Conservation (phyloP, 2,797 vertebrate genomes). For the Gymnopithys bicolor region DNA sequence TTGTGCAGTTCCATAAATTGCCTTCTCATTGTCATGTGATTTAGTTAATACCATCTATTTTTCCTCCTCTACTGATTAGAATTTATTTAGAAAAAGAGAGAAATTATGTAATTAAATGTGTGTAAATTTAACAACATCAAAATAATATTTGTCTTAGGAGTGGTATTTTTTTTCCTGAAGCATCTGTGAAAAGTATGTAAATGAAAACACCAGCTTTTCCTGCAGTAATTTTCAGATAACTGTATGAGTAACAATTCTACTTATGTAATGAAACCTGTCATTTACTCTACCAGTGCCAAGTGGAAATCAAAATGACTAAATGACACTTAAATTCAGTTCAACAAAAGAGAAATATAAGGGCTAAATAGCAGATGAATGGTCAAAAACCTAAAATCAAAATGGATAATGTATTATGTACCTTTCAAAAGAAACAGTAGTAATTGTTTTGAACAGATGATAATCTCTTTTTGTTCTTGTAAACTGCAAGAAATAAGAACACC, state of each 20-base stretch:
- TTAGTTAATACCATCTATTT: background rate
- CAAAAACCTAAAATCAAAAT: conserved; percentile 2
- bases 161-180: background rate
- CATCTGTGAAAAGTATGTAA: background rate
- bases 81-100: conserved; percentile 7
- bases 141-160: background rate
- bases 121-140: background rate
- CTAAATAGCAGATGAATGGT: background rate
- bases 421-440: background rate
- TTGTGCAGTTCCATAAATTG: background rate
- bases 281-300: conserved; percentile 25
- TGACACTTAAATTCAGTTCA: background rate
- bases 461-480: background rate
- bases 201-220: background rate
- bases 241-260: background rate
- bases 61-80: background rate
- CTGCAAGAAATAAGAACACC: background rate
- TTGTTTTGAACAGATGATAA: background rate
- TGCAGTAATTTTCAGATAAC: background rate
- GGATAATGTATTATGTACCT: background rate
- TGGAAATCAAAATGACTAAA: conserved; percentile 34
- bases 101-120: background rate
- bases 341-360: background rate
- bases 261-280: background rate
- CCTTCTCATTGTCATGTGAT: background rate